A percentile compares a stretch with the other conserved stretches of the same genome.
Evolutionary conservation across 2,113 vertebrate genomes (phyloP).

Genomic region (Polypterus senegalus): DNA sequence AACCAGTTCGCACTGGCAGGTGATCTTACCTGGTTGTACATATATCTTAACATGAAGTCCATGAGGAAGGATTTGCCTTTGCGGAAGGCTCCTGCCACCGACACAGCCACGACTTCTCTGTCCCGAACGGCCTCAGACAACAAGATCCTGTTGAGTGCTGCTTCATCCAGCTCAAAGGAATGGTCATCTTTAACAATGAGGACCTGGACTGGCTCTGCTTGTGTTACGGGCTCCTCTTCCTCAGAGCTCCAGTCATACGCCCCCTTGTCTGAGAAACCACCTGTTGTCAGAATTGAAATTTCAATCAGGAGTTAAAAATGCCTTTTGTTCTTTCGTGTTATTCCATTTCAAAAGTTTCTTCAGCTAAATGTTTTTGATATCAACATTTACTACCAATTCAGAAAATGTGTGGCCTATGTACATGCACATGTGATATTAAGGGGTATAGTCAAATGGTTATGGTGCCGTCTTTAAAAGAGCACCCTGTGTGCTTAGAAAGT

Average conservation of each 20-base stretch:
- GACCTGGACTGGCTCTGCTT: conserved; percentile 82
- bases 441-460: no score
- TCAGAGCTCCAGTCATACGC: conserved; percentile 88
- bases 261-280: conserved; percentile 67
- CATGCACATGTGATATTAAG: no score
- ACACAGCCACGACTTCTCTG: conserved; percentile 86
- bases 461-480: no score
- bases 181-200: conserved; percentile 93
- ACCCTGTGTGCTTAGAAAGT: no score
- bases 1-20: background rate
- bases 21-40: conserved; percentile 80
- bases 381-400: no score
- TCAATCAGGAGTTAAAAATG: no score
- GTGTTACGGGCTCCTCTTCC: conserved; percentile 79
- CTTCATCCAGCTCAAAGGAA: conserved; percentile 90
- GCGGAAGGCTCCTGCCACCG: conserved; percentile 88
- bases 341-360: no score
- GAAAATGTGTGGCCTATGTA: no score
- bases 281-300: conserved; percentile 20
- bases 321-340: no score
- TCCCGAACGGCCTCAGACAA: conserved; percentile 80
- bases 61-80: conserved; percentile 98
- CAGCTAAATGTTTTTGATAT: no score
- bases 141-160: conserved; percentile 77
- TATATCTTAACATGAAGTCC: conserved; percentile 98